These are phyloP conservation scores for Muricea muricata DNA, from an alignment of 92 coral and sea anemone genomes.

Conservation along the genomic window DNA sequence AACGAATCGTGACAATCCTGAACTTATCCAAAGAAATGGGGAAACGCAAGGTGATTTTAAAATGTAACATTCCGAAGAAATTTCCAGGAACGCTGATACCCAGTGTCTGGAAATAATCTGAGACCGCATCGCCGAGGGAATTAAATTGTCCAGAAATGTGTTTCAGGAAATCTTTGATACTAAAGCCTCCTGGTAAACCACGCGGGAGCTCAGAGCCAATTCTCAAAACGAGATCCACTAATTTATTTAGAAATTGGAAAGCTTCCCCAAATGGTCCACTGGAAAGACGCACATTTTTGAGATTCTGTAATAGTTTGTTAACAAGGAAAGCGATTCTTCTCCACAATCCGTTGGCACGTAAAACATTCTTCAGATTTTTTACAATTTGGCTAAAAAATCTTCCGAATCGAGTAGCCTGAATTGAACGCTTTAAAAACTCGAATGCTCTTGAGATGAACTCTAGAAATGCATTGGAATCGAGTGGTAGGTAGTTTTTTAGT, in stretches of 20 bases:
- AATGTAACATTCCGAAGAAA: conserved; percentile 80
- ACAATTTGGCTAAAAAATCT: conserved; percentile 74
- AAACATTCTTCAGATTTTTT: conserved; percentile 71
- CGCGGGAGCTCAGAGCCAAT: conserved; percentile 82
- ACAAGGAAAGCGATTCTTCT: conserved; percentile 72
- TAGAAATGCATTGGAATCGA: conserved; percentile 68
- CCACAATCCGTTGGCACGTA: conserved; percentile 75
- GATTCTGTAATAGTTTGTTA: conserved; percentile 70
- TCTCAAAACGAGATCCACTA: conserved; percentile 71
- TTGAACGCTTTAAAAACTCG: conserved; percentile 73
- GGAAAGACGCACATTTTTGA: conserved; percentile 74
- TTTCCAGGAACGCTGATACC: conserved; percentile 73
- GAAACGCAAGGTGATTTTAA: conserved; percentile 74
- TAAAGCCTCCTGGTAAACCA: conserved; percentile 72
- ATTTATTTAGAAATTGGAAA: conserved; percentile 75
- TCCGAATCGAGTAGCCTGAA: conserved; percentile 78
- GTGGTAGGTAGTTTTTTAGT: conserved; percentile 70
- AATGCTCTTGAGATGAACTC: conserved; percentile 77
- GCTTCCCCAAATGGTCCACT: conserved; percentile 80
- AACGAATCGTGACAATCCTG: conserved; percentile 56
- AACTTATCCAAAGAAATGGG: conserved; percentile 81
- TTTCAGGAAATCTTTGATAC: conserved; percentile 73
- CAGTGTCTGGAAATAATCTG: conserved; percentile 74
- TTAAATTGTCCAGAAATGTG: conserved; percentile 73
- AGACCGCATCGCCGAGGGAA: conserved; percentile 74